Evolutionary conservation across 2,888 invertebrate species (phyloP).

Genomic region (Cantharis flavilabris): DNA sequence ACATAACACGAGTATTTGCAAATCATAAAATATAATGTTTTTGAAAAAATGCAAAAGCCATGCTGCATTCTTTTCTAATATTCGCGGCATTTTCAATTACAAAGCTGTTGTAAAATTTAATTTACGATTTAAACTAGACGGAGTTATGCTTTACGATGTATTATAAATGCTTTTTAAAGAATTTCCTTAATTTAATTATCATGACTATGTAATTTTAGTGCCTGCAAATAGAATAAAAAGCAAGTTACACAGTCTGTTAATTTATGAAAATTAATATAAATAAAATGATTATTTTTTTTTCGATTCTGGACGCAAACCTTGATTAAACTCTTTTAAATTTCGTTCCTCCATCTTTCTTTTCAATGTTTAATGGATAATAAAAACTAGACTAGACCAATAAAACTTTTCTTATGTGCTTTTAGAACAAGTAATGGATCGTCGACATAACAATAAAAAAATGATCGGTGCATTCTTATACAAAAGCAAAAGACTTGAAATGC

Average conservation of each 20-base stretch:
- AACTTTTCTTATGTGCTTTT: background rate
- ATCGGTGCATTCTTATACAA: constrained; percentile 23
- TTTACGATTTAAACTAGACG: background rate
- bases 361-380: background rate
- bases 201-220: background rate
- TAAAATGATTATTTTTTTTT: too few species aligned
- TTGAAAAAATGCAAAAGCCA: background rate
- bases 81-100: background rate
- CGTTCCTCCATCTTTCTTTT: background rate
- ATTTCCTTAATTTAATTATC: background rate
- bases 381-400: background rate
- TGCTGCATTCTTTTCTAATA: background rate
- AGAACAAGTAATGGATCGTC: background rate
- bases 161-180: background rate
- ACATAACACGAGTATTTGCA: too few species aligned
- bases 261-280: background rate
- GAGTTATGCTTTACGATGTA: background rate
- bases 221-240: background rate
- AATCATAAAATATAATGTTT: background rate
- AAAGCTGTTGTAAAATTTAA: background rate
- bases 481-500: constrained; percentile 16
- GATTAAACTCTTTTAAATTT: background rate
- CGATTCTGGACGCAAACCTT: too few species aligned
- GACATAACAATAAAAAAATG: constrained; percentile 3
- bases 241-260: background rate